These are phyloP conservation scores for Tauraco hartlaubi DNA, from an alignment of 2,797 vertebrate species.

Conservation along the genomic window DNA sequence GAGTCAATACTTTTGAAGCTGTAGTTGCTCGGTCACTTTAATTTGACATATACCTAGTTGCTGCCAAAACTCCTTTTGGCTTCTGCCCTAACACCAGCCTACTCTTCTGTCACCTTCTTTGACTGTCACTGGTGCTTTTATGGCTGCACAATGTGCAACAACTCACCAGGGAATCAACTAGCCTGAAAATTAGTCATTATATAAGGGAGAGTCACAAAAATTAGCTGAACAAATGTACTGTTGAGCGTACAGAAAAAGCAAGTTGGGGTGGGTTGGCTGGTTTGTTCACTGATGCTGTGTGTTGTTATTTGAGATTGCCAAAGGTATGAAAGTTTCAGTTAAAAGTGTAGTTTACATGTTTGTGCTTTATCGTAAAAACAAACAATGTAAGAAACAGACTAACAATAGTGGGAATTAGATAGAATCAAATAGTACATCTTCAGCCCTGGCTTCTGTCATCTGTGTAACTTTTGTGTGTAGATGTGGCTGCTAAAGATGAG, in stretches of 20 bases:
- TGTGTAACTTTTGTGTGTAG: neutral
- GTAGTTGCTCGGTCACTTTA: conserved; percentile 67
- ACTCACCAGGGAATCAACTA: conserved; percentile 57
- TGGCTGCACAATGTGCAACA: conserved; percentile 59
- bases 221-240: conserved; percentile 15
- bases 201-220: conserved; percentile 37
- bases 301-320: neutral
- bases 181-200: conserved; percentile 41
- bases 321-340: neutral
- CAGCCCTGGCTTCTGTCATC: neutral
- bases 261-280: neutral
- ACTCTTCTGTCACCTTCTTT: conserved; percentile 65
- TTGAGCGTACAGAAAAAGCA: neutral
- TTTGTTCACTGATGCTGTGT: neutral
- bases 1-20: conserved; percentile 67
- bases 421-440: neutral
- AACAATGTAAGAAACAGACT: neutral
- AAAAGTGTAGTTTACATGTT: neutral
- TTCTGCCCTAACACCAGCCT: conserved; percentile 62
- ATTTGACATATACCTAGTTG: conserved; percentile 34
- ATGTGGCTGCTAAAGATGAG: neutral
- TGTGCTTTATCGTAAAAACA: neutral
- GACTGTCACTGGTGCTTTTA: conserved; percentile 54
- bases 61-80: conserved; percentile 71
- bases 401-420: neutral